A percentile compares a stretch with the other conserved stretches of the same genome.
These are phyloP conservation scores for Ctenopoma multispine DNA, from an alignment of 2,797 vertebrate genomes.

Conservation along the genomic window DNA sequence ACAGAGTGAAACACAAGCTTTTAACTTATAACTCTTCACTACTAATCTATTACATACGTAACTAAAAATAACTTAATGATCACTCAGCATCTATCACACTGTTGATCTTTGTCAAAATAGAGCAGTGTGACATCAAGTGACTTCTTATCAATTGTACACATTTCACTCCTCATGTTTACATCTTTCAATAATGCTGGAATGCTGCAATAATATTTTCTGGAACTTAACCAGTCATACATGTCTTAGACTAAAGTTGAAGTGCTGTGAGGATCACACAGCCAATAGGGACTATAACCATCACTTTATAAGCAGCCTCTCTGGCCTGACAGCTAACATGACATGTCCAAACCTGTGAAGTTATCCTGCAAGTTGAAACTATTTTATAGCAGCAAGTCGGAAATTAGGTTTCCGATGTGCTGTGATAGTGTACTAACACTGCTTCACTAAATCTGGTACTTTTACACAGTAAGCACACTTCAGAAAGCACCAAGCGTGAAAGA, in stretches of 20 bases:
- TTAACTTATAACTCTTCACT: not conserved
- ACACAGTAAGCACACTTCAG: constrained; percentile 1
- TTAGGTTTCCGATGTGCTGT: not conserved
- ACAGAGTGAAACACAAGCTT: constrained; percentile 17
- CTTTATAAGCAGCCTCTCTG: constrained; percentile 25
- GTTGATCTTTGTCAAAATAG: not conserved
- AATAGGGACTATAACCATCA: constrained; percentile 34
- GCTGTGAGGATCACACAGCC: constrained; percentile 7
- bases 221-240: constrained; percentile 10
- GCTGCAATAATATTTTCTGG: too few species aligned
- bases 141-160: too few species aligned
- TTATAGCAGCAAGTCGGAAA: constrained; percentile 25
- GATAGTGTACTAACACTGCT: not conserved
- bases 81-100: not conserved
- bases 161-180: too few species aligned
- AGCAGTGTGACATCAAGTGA: not conserved
- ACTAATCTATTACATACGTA: not conserved
- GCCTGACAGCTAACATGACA: constrained; percentile 26
- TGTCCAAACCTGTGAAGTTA: constrained; percentile 32
- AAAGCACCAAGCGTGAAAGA: not conserved
- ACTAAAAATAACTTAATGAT: not conserved
- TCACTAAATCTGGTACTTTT: constrained; percentile 31
- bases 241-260: constrained; percentile 14
- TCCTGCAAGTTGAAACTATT: not conserved
- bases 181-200: too few species aligned